Evolutionary conservation across 2,888 invertebrate genomes (phyloP).

Genomic region (Xestoiulus laeticollis): DNA sequence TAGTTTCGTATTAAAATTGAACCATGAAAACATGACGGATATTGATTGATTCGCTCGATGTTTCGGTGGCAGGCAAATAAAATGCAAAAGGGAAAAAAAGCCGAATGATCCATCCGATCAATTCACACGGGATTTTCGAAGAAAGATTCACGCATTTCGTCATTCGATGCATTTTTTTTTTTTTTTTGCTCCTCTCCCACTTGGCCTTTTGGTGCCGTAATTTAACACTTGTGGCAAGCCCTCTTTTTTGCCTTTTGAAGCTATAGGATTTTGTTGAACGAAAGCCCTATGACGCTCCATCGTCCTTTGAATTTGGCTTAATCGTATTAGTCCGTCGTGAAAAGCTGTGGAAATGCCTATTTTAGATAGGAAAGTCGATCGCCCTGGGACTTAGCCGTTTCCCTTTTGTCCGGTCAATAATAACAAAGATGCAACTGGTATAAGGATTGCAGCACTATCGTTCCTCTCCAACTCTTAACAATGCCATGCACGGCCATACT

Average conservation of each 20-base stretch:
- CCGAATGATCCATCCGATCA: not conserved
- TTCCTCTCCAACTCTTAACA: not conserved
- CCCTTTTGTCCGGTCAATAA: constrained; percentile 40
- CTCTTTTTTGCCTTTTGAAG: not conserved
- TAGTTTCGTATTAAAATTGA: constrained; percentile 17
- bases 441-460: not conserved
- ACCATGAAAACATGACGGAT: constrained; percentile 14
- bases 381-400: constrained; percentile 31
- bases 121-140: constrained; percentile 14
- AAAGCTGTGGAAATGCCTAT: constrained; percentile 35
- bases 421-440: constrained; percentile 16
- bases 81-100: not conserved
- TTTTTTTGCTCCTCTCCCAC: not conserved
- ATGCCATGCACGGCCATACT: not conserved
- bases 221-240: constrained; percentile 41
- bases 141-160: not conserved
- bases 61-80: constrained; percentile 35
- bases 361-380: constrained; percentile 41
- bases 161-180: not conserved
- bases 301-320: constrained; percentile 30
- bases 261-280: constrained; percentile 23
- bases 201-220: constrained; percentile 39
- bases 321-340: constrained; percentile 36
- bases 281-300: constrained; percentile 14
- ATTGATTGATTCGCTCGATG: constrained; percentile 8